Evolutionary conservation across 2,797 vertebrate species (phyloP).

Genomic region (Tenualosa ilisha): DNA sequence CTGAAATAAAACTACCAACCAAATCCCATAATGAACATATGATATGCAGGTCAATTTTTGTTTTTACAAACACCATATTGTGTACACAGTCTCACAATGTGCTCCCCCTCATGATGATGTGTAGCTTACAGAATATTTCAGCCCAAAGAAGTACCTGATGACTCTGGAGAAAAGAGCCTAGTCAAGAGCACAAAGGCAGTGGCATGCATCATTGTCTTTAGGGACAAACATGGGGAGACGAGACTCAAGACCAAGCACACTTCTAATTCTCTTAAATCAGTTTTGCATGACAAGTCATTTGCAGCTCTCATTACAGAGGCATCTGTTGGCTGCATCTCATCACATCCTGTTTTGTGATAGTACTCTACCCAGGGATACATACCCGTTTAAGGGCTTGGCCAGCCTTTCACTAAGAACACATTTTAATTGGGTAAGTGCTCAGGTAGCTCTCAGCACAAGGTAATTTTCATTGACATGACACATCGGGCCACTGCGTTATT

Average conservation of each 20-base stretch:
- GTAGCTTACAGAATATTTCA: background rate
- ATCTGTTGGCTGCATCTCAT: slow-evolving; percentile 37
- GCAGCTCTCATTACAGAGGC: slow-evolving; percentile 34
- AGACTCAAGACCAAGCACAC: slow-evolving; percentile 8
- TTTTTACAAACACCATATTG: no score
- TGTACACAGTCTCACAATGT: background rate
- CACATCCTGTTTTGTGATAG: background rate
- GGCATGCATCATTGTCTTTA: background rate
- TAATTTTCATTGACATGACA: background rate
- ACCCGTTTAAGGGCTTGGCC: slow-evolving; percentile 8
- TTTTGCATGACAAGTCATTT: slow-evolving; percentile 32
- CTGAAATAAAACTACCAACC: background rate
- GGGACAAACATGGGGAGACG: background rate
- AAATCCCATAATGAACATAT: background rate
- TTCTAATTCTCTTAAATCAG: slow-evolving; percentile 27
- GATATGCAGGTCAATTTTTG: background rate
- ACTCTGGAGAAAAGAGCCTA: background rate
- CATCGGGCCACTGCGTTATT: background rate
- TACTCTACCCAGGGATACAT: slow-evolving; percentile 26
- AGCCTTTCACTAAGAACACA: slow-evolving; percentile 12
- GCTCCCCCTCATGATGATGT: no score
- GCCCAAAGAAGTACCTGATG: background rate
- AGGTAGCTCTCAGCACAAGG: slow-evolving; percentile 8
- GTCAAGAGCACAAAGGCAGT: background rate
- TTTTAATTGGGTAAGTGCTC: slow-evolving; percentile 27